These are phyloP conservation scores for Pachyramphus minor DNA, from an alignment of 2,113 vertebrate species.

Conservation along the genomic window DNA sequence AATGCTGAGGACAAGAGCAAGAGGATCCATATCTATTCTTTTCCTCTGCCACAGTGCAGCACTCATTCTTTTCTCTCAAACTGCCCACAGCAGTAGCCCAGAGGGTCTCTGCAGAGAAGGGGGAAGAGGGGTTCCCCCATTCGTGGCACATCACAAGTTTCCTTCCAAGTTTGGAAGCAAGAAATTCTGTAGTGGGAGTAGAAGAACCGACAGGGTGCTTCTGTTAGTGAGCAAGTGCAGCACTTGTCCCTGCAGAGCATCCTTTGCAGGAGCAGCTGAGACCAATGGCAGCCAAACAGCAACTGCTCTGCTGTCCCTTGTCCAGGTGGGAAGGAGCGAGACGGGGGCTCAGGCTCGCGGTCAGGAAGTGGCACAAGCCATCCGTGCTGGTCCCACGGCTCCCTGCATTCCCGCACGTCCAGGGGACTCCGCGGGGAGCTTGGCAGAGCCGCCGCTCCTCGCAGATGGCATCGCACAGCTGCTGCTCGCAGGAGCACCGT, in stretches of 20 bases:
- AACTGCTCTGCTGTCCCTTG: background rate
- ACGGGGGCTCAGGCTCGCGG: accelerated
- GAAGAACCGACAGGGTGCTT: background rate
- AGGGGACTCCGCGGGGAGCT: background rate
- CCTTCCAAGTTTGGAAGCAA: background rate
- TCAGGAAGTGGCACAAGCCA: background rate
- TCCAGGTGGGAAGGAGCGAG: background rate
- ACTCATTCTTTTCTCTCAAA: background rate
- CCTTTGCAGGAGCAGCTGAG: background rate
- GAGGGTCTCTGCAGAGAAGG: background rate
- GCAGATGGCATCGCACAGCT: background rate
- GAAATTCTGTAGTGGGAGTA: background rate
- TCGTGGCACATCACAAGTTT: background rate
- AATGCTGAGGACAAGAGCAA: background rate
- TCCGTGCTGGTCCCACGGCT: background rate
- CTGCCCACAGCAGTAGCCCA: background rate
- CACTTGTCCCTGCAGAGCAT: background rate
- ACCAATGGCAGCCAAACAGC: background rate
- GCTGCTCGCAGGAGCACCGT: background rate
- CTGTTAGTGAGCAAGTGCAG: background rate
- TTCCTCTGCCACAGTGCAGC: background rate
- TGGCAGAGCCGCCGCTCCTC: background rate
- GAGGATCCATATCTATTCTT: background rate
- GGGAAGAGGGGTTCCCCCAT: background rate
- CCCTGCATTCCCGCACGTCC: background rate